These are phyloP conservation scores for Clupea harengus DNA, from an alignment of 2,113 vertebrate species.

Conservation along the genomic window DNA sequence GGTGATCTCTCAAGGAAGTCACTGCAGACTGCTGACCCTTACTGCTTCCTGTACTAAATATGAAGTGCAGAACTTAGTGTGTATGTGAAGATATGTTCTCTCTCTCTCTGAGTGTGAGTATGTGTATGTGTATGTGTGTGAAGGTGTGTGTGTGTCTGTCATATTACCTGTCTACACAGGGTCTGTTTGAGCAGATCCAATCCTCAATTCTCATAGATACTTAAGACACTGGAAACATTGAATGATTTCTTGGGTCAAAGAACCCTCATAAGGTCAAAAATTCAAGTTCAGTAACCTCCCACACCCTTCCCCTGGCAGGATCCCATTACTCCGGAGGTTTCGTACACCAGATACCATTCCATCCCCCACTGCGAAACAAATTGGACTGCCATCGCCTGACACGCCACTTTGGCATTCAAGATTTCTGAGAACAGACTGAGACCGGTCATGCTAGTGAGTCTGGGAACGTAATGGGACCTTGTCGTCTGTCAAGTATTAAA, in stretches of 20 bases:
- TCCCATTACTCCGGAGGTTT: background rate
- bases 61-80: background rate
- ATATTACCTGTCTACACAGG: too few relatives aligned
- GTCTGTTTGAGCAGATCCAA: too few relatives aligned
- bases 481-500: too few relatives aligned
- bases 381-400: background rate
- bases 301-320: background rate
- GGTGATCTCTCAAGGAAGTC: background rate
- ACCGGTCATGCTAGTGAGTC: background rate
- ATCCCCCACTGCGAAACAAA: background rate
- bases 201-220: background rate
- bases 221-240: background rate
- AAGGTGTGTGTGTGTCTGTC: background rate
- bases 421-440: background rate
- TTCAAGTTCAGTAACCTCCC: background rate
- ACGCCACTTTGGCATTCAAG: background rate
- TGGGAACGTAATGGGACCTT: background rate
- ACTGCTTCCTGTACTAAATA: background rate
- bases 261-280: background rate
- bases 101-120: background rate
- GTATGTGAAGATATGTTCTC: background rate
- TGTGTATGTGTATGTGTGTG: background rate
- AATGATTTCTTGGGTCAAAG: background rate
- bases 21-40: background rate
- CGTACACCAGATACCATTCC: background rate